Percentiles rank a stretch among this genome's conserved stretches.
Conservation (phyloP, 1,140 invertebrate genomes). For the Rhopalosiphum maidis region DNA sequence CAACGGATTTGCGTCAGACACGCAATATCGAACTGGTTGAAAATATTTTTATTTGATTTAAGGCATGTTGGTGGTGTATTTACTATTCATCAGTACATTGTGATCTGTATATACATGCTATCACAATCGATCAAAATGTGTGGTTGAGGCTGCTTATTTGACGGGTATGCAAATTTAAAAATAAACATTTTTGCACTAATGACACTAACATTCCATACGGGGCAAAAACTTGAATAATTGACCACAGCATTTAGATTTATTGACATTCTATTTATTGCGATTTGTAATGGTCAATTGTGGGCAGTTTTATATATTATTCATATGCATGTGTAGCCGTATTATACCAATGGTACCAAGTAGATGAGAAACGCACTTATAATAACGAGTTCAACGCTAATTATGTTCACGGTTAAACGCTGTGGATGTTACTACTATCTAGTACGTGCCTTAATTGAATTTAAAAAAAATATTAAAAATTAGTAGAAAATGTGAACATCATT, state of each 20-base stretch:
- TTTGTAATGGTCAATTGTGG: constrained; percentile 18
- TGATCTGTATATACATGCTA: neutral
- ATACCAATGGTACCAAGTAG: too few species aligned
- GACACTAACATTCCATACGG: neutral
- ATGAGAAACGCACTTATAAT: neutral
- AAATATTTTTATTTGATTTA: constrained; percentile 25
- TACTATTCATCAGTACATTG: neutral
- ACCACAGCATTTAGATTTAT: constrained; percentile 30
- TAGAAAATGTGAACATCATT: neutral
- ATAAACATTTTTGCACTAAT: constrained; percentile 15
- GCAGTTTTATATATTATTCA: neutral
- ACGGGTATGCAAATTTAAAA: constrained; percentile 27
- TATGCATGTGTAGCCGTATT: neutral
- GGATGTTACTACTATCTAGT: constrained; percentile 4
- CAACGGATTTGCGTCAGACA: constrained; percentile 17
- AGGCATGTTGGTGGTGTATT: neutral
- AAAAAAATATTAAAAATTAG: neutral
- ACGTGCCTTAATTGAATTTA: constrained; percentile 20
- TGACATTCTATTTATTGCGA: neutral
- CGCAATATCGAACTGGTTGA: constrained; percentile 6
- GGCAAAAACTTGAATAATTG: constrained; percentile 25
- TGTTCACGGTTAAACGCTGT: constrained; percentile 38
- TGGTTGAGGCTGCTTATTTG: neutral
- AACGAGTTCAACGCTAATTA: constrained; percentile 38
- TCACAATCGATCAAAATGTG: constrained; percentile 11